A percentile compares a stretch with the other conserved stretches of the same genome.
phyloP scores from a whole-genome alignment of 2,797 vertebrate genomes.

The Hirundo rustica region DNA sequence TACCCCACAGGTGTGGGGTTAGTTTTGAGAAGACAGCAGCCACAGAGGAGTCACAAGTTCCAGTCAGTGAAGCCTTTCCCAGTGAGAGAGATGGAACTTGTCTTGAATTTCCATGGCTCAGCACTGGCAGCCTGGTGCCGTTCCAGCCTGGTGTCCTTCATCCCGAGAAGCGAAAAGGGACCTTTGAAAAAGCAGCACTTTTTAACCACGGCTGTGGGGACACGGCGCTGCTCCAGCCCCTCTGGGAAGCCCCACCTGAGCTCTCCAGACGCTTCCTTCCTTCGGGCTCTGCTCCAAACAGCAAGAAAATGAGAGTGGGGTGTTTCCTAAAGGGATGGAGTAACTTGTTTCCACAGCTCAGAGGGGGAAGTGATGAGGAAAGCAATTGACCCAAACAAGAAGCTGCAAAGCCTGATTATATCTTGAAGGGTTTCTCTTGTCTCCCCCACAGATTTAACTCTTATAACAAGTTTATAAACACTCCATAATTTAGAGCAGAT shows the following conservation, averaged over 20 bases:
- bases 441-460: not conserved
- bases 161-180: not conserved
- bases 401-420: not conserved
- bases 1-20: not conserved
- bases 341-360: not conserved
- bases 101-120: constrained; percentile 9
- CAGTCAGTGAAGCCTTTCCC: not conserved
- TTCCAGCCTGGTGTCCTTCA: not conserved
- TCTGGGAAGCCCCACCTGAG: not conserved
- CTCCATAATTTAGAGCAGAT: not conserved
- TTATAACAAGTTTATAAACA: not conserved
- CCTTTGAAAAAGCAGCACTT: not conserved
- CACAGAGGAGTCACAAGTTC: not conserved
- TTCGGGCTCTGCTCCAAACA: not conserved
- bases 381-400: not conserved
- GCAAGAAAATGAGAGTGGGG: not conserved
- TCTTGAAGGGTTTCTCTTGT: not conserved
- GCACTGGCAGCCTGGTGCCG: not conserved
- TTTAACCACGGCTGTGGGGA: not conserved
- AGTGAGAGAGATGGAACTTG: not conserved
- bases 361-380: not conserved
- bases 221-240: not conserved
- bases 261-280: not conserved
- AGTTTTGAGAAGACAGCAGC: not conserved
- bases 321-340: not conserved